Percentiles rank a stretch among this genome's conserved stretches.
Evolutionary conservation across 2,113 vertebrate species (phyloP).

Genomic region (Sylvicapra grimmia): DNA sequence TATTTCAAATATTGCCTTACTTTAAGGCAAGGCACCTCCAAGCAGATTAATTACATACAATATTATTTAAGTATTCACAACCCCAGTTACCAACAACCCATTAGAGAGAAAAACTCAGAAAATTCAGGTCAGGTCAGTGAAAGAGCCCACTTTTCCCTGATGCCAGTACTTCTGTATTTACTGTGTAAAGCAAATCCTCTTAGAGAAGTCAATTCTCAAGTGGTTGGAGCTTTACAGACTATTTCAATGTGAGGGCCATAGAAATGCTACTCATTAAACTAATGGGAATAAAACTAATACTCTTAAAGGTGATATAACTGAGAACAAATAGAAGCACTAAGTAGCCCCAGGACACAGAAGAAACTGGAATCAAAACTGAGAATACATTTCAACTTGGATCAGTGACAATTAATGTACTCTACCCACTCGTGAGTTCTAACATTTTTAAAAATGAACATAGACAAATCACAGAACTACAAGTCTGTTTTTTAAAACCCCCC

Average conservation of each 20-base stretch:
- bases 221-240: constrained; percentile 16
- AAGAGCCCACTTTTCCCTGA: constrained; percentile 5
- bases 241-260: constrained; percentile 25
- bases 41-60: constrained; percentile 40
- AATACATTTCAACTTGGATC: constrained; percentile 7
- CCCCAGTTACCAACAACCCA: not conserved
- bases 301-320: constrained; percentile 13
- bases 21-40: constrained; percentile 18
- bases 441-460: not conserved
- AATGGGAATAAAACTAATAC: constrained; percentile 36
- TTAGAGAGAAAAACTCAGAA: not conserved
- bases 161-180: not conserved
- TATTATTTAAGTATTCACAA: constrained; percentile 35
- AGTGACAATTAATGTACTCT: constrained; percentile 9
- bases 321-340: constrained; percentile 33
- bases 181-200: constrained; percentile 22
- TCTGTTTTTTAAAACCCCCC: not conserved
- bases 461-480: not conserved
- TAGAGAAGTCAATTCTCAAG: constrained; percentile 29
- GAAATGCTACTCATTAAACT: constrained; percentile 54
- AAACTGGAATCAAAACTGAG: constrained; percentile 44
- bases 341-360: constrained; percentile 30
- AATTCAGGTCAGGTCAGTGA: not conserved
- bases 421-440: not conserved
- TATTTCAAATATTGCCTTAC: constrained; percentile 16